A percentile compares a stretch with the other conserved stretches of the same genome.
Conservation (phyloP, 2,113 vertebrate species). For the Cairina moschata region DNA sequence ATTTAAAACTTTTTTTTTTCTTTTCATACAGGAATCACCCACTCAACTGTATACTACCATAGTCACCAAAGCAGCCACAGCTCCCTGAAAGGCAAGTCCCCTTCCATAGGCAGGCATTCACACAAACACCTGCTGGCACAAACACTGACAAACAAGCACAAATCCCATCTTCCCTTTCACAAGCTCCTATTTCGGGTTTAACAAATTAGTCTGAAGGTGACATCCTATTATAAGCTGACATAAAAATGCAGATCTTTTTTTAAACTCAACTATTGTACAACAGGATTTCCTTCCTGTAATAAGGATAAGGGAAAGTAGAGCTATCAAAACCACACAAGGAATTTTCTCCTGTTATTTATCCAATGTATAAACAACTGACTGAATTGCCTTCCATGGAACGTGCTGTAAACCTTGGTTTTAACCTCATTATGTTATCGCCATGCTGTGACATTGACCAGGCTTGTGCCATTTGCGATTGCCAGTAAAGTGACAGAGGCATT, state of each 20-base stretch:
- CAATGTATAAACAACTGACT: background rate
- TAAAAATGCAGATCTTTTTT: background rate
- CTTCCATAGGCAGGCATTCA: accelerated
- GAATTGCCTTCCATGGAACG: background rate
- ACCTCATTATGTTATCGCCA: conserved; percentile 27
- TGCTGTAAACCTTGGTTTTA: background rate
- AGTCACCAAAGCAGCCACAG: background rate
- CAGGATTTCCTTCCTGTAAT: background rate
- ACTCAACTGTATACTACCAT: background rate
- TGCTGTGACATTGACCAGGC: conserved; percentile 47
- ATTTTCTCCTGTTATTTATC: background rate
- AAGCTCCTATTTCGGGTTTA: background rate
- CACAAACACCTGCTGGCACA: background rate
- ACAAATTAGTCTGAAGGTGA: background rate
- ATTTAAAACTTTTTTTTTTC: background rate
- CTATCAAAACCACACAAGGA: background rate
- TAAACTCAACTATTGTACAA: background rate
- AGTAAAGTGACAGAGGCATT: conserved; percentile 39
- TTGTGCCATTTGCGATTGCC: conserved; percentile 13
- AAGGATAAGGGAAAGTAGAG: background rate
- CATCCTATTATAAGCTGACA: background rate
- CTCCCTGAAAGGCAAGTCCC: background rate
- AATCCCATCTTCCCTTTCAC: background rate
- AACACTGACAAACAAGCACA: background rate
- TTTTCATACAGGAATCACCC: background rate